These are phyloP conservation scores for Hoplodrina ambigua DNA, from an alignment of 2,888 invertebrate species.

Conservation along the genomic window DNA sequence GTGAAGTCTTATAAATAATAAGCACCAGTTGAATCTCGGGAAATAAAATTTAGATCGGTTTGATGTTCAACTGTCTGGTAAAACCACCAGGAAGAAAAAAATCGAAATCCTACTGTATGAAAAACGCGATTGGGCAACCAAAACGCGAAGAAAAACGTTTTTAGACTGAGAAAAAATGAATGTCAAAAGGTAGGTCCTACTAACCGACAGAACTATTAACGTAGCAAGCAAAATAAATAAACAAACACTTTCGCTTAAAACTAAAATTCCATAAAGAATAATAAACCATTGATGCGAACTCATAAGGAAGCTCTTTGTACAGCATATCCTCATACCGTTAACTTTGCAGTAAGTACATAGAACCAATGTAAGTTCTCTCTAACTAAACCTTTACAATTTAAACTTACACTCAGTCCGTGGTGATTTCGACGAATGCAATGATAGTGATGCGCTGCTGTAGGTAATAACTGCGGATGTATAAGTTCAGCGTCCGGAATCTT, in stretches of 20 bases:
- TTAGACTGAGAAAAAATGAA: no score
- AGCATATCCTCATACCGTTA: conserved; percentile 36
- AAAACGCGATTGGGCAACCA: no score
- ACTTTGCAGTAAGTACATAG: conserved; percentile 27
- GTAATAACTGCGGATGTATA: neutral
- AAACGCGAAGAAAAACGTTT: no score
- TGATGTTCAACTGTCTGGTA: no score
- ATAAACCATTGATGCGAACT: conserved; percentile 27
- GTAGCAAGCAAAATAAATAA: no score
- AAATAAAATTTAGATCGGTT: no score
- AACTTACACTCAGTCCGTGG: conserved; percentile 49
- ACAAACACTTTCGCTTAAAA: neutral
- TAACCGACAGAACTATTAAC: no score
- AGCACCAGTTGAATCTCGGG: no score
- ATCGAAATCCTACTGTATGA: no score
- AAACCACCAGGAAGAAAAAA: no score
- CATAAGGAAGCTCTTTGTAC: conserved; percentile 22
- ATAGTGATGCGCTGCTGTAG: conserved; percentile 26
- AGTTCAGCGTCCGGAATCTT: neutral
- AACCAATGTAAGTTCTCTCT: conserved; percentile 42
- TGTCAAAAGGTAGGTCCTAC: no score
- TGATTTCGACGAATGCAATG: conserved; percentile 47
- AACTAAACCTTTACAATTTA: conserved; percentile 58
- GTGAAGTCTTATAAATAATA: no score
- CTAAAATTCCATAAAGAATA: conserved; percentile 4